These are phyloP conservation scores for Leptatherina wallacei DNA, from an alignment of 2,797 vertebrate species.

Conservation along the genomic window DNA sequence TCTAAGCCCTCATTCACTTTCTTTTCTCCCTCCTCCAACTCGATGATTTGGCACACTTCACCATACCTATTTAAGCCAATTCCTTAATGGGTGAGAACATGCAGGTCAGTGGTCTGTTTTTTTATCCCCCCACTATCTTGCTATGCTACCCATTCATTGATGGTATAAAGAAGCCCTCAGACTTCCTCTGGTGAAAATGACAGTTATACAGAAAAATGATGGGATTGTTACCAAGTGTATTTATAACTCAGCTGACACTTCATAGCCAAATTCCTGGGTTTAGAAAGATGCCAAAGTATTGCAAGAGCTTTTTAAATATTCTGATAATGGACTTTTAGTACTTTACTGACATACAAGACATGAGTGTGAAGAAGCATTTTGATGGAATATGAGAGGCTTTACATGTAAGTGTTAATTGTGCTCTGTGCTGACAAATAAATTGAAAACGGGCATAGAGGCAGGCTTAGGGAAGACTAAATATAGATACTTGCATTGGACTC, in stretches of 20 bases:
- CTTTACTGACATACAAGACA: slow-evolving; percentile 19
- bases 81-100: slow-evolving; percentile 55
- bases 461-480: not conserved
- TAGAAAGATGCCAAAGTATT: slow-evolving; percentile 36
- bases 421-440: slow-evolving; percentile 27
- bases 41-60: slow-evolving; percentile 51
- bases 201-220: slow-evolving; percentile 61
- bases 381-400: slow-evolving; percentile 21
- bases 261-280: slow-evolving; percentile 57
- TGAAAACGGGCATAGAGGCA: slow-evolving; percentile 4
- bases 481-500: not conserved
- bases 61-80: slow-evolving; percentile 40
- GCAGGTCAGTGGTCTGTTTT: slow-evolving; percentile 37
- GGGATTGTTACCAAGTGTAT: slow-evolving; percentile 59
- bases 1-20: slow-evolving; percentile 28
- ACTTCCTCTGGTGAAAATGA: slow-evolving; percentile 53
- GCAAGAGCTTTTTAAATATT: slow-evolving; percentile 26
- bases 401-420: slow-evolving; percentile 47
- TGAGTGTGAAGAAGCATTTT: slow-evolving; percentile 11
- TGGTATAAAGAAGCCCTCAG: slow-evolving; percentile 37
- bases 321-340: slow-evolving; percentile 24
- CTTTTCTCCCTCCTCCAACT: slow-evolving; percentile 32
- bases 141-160: slow-evolving; percentile 32
- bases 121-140: slow-evolving; percentile 22
- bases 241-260: slow-evolving; percentile 64